Evolutionary conservation across 2,888 invertebrate species (phyloP).

Genomic region (Leistus spinibarbis): DNA sequence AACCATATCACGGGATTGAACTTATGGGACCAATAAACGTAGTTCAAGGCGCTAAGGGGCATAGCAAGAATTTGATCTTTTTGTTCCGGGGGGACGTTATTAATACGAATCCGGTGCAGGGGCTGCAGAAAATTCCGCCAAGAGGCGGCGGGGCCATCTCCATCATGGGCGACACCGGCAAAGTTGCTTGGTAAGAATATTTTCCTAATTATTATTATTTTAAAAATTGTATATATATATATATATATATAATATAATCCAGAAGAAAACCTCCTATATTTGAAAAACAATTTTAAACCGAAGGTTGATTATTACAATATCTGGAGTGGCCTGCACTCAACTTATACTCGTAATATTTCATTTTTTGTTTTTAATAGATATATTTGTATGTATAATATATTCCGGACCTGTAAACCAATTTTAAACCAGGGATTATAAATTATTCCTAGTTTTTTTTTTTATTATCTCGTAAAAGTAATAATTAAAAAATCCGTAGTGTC

Average conservation of each 20-base stretch:
- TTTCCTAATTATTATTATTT: too few species aligned
- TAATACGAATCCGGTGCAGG: constrained; percentile 59
- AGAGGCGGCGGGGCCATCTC: constrained; percentile 72
- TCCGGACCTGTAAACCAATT: too few species aligned
- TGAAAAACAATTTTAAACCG: too few species aligned
- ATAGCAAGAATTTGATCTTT: constrained; percentile 74
- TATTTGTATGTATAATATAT: too few species aligned
- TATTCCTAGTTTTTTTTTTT: too few species aligned
- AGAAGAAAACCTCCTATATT: too few species aligned
- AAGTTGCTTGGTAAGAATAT: constrained; percentile 70
- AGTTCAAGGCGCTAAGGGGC: constrained; percentile 67
- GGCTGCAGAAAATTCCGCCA: constrained; percentile 52
- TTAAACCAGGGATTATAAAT: too few species aligned
- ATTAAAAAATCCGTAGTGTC: too few species aligned
- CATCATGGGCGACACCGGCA: constrained; percentile 71
- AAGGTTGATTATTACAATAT: neutral
- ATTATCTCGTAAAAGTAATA: too few species aligned
- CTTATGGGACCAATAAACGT: constrained; percentile 73
- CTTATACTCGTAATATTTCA: too few species aligned
- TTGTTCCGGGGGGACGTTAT: constrained; percentile 73
- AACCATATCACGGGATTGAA: constrained; percentile 71
- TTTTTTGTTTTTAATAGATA: too few species aligned
- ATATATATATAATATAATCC: neutral
- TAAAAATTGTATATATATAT: neutral
- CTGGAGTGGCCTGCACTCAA: too few species aligned